Evolutionary conservation across 2,888 invertebrate species (phyloP).

Genomic region (Ypsolopha scabrella): DNA sequence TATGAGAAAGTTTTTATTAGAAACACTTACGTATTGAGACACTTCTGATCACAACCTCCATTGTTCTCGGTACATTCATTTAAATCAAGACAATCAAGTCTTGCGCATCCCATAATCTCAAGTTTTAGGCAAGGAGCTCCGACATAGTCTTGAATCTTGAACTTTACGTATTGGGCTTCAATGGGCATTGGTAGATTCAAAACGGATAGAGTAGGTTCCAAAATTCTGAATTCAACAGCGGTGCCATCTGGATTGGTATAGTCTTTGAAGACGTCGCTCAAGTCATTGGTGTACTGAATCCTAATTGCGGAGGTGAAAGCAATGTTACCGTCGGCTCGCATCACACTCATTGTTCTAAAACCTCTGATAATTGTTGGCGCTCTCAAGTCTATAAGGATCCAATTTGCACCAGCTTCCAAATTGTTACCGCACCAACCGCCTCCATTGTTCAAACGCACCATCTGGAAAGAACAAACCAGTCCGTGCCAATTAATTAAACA

Average conservation of each 20-base stretch:
- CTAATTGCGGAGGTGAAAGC: conserved; percentile 93
- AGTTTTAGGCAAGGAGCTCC: conserved; percentile 90
- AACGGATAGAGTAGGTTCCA: conserved; percentile 92
- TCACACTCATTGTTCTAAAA: conserved; percentile 91
- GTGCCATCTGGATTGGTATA: conserved; percentile 94
- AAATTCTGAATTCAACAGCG: conserved; percentile 90
- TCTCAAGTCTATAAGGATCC: conserved; percentile 88
- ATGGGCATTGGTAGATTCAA: conserved; percentile 91
- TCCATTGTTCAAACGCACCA: conserved; percentile 85
- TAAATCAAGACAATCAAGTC: conserved; percentile 88
- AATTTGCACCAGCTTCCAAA: conserved; percentile 88
- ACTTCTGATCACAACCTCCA: conserved; percentile 94
- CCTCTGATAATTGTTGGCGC: conserved; percentile 91
- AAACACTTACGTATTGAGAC: conserved; percentile 77
- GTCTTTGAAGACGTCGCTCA: conserved; percentile 90
- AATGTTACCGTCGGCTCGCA: conserved; percentile 82
- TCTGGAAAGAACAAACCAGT: conserved; percentile 53
- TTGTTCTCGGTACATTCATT: conserved; percentile 90
- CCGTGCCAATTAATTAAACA: too few species aligned
- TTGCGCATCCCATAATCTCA: conserved; percentile 93
- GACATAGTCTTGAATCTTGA: conserved; percentile 88
- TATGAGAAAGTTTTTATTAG: background rate
- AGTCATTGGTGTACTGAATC: conserved; percentile 88
- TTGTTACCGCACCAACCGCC: conserved; percentile 93
- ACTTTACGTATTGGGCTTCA: conserved; percentile 89